Evolutionary conservation across 2,888 invertebrate species (phyloP), one percentile per base, ranked within the genome.

Genomic region (Tenthredo livida): DNA sequence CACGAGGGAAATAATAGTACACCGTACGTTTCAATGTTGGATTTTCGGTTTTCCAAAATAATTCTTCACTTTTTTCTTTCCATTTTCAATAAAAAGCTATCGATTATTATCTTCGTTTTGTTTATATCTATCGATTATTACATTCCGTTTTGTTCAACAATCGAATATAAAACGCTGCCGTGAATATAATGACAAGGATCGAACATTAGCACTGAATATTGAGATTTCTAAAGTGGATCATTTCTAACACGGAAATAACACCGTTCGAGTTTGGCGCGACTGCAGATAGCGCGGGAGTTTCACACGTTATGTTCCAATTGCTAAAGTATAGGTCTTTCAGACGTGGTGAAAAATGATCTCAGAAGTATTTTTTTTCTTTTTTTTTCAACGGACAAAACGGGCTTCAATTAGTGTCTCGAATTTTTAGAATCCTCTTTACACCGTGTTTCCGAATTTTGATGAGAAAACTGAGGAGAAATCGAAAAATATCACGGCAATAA

Each of bases 1-100:
- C 72, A 73, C 72, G 72, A 73, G 40, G 40, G n/a, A 61, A 80
- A 40, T 21, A 40, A 61, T 12, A 25, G 61, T 80, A 67, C 29
- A 67, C 67, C 67, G 29, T 47, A 15, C 12, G 47, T 67, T 67
- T 33, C 67, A 17, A 15, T 67, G 67, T 33, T 67, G 0, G 67
- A 25, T 33, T 67, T 67, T 67, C 17, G 4, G 33, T 67, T 25
- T 33, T 33, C 17, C 33, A 12, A 33, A 15, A 33, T 33, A 67
- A 67, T 1, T 33, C 17, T 33, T 3, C 29, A 7, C 7, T 33
- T 33, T 17, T 33, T 33, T 10, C 10, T 4, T 61, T 12, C 3
- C 9, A 25, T 29, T 21, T 61, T 21, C 61, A 10, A 61, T 61
- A 47, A 47, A 15, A 47, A 15, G 15, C 47, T 47, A 47, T 47